Evolutionary conservation across 2,888 invertebrate species (phyloP).

Genomic region (Drosophila imparisetae): DNA sequence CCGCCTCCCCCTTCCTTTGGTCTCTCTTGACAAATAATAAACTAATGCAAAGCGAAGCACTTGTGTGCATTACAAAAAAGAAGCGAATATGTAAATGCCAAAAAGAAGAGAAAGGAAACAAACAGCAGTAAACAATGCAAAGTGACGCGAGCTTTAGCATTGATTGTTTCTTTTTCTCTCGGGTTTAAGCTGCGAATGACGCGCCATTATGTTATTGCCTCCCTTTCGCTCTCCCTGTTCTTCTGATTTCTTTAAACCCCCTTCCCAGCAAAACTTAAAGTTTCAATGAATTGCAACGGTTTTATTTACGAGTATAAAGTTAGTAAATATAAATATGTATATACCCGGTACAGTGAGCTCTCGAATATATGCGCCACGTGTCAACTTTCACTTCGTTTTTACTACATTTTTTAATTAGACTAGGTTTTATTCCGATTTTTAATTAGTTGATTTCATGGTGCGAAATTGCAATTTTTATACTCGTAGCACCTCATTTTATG

Average conservation of each 20-base stretch:
- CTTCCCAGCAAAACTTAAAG: constrained; percentile 32
- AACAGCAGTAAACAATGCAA: constrained; percentile 40
- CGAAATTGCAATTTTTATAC: constrained; percentile 23
- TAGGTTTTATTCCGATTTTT: constrained; percentile 5
- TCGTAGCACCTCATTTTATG: neutral
- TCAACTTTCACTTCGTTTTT: constrained; percentile 34
- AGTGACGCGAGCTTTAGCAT: constrained; percentile 42
- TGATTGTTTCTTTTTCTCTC: constrained; percentile 36
- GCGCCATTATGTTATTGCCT: constrained; percentile 15
- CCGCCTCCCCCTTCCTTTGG: neutral
- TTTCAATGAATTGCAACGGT: constrained; percentile 56
- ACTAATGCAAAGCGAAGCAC: constrained; percentile 43
- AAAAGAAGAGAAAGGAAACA: constrained; percentile 20
- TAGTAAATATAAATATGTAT: neutral
- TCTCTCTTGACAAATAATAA: constrained; percentile 1
- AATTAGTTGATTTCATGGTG: constrained; percentile 6
- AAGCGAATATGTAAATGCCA: constrained; percentile 25
- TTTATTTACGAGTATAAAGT: constrained; percentile 21
- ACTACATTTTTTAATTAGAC: constrained; percentile 26
- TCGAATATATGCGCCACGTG: constrained; percentile 8
- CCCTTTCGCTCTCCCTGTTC: neutral
- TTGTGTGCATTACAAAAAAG: constrained; percentile 37
- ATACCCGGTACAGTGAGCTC: constrained; percentile 22
- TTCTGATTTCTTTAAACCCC: neutral
- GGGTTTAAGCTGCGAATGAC: constrained; percentile 29